A percentile compares a stretch with the other conserved stretches of the same genome.
Conservation (phyloP, 2,113 vertebrate species). For the Otis tarda region DNA sequence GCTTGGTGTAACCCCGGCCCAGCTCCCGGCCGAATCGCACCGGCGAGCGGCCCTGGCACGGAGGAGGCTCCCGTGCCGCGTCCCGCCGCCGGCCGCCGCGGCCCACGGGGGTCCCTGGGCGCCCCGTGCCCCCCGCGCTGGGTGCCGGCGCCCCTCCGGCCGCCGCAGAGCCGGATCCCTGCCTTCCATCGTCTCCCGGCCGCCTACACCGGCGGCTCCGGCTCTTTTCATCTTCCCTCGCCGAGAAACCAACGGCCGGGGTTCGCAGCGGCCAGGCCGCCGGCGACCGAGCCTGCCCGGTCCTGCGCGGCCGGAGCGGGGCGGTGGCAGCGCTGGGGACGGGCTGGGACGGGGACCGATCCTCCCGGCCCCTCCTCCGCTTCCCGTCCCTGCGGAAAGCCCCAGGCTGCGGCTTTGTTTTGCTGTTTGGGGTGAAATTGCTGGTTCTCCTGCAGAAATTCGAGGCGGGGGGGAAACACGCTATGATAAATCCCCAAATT, state of each 20-base stretch:
- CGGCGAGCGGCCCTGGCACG: neutral
- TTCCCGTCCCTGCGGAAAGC: neutral
- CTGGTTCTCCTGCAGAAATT: neutral
- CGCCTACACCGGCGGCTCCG: neutral
- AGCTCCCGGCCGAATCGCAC: rapidly evolving
- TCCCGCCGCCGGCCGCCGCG: neutral
- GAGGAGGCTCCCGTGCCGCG: neutral
- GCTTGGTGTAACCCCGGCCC: neutral
- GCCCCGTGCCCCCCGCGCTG: rapidly evolving
- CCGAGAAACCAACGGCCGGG: neutral
- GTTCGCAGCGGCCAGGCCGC: neutral
- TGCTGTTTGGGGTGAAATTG: neutral
- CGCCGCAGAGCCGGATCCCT: rapidly evolving
- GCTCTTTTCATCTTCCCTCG: neutral
- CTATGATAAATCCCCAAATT: rapidly evolving
- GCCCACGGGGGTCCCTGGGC: too few species aligned
- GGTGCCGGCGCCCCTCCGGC: neutral
- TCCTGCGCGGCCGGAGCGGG: neutral
- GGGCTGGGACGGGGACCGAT: neutral
- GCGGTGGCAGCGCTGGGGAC: neutral
- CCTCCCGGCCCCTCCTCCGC: neutral
- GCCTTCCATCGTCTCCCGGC: neutral
- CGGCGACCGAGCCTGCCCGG: too few species aligned
- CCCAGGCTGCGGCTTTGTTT: neutral
- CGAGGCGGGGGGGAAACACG: rapidly evolving